These are phyloP conservation scores for Mastomys natalensis DNA, from an alignment of 2,113 vertebrate species.

Conservation along the genomic window DNA sequence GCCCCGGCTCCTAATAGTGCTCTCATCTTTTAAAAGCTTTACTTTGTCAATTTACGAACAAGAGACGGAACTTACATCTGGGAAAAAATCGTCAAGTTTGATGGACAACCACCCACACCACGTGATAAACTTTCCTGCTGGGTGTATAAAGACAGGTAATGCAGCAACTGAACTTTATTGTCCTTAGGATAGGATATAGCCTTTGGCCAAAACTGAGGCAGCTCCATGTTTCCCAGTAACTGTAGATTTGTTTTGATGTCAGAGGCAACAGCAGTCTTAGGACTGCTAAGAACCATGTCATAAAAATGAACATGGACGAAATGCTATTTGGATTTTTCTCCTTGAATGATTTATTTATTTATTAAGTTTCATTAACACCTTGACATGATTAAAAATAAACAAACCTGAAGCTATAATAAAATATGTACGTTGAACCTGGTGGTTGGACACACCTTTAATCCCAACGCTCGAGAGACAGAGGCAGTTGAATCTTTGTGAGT, in stretches of 20 bases:
- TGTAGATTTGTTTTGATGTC: neutral
- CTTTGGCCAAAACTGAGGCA: neutral
- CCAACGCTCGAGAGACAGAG: neutral
- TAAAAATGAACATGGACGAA: neutral
- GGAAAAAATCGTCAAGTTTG: constrained; percentile 90
- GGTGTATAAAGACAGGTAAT: constrained; percentile 93
- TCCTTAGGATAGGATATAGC: neutral
- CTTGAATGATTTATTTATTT: neutral
- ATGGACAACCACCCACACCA: constrained; percentile 93
- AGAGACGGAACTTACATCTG: constrained; percentile 91
- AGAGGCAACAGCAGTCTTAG: neutral
- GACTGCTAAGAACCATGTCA: neutral
- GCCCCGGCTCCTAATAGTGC: constrained; percentile 69
- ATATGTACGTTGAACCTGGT: neutral
- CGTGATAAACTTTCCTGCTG: constrained; percentile 97
- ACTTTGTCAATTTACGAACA: constrained; percentile 91
- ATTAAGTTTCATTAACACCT: neutral
- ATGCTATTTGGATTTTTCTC: neutral
- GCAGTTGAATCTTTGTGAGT: neutral
- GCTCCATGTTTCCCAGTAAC: neutral
- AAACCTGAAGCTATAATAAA: neutral
- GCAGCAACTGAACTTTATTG: neutral
- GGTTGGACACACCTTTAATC: neutral
- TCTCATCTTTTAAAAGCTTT: constrained; percentile 90
- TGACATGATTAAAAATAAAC: neutral